phyloP scores from a whole-genome alignment of 2,888 invertebrate species.

The Ditylenchus weischeri region DNA sequence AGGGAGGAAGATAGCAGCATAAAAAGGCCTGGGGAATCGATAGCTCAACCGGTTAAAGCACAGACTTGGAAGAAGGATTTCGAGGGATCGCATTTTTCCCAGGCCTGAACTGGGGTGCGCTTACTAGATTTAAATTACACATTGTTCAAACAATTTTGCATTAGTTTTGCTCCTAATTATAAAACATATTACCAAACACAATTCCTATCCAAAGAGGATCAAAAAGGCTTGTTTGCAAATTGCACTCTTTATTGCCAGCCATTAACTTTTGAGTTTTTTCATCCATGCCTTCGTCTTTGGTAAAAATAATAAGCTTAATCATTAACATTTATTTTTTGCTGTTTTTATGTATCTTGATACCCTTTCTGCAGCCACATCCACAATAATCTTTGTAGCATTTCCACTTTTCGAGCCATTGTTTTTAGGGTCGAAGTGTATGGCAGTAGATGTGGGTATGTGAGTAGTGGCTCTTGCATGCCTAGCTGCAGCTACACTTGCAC shows the following conservation, averaged over 20 bases:
- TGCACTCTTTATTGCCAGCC: not conserved
- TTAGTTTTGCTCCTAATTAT: no score
- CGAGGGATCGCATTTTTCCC: no score
- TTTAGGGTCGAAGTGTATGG: not conserved
- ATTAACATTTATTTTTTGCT: no score
- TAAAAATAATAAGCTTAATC: slow-evolving; percentile 16
- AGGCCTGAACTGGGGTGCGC: no score
- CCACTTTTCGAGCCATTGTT: not conserved
- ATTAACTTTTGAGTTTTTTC: not conserved
- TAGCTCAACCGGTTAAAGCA: no score
- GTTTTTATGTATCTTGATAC: not conserved
- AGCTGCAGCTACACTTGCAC: not conserved
- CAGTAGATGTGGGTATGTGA: not conserved
- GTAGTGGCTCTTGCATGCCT: not conserved
- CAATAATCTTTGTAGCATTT: slow-evolving; percentile 10
- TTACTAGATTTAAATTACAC: no score
- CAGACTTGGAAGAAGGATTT: no score
- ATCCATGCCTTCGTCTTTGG: slow-evolving; percentile 13
- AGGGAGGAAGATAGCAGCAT: no score
- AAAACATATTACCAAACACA: not conserved
- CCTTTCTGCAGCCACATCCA: slow-evolving; percentile 26
- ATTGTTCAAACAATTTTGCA: no score
- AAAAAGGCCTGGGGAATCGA: no score
- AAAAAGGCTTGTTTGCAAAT: not conserved
- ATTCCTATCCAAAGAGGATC: slow-evolving; percentile 1